These are phyloP conservation scores for Brachypodius melanocephalos DNA, from an alignment of 2,113 vertebrate genomes.

Conservation along the genomic window DNA sequence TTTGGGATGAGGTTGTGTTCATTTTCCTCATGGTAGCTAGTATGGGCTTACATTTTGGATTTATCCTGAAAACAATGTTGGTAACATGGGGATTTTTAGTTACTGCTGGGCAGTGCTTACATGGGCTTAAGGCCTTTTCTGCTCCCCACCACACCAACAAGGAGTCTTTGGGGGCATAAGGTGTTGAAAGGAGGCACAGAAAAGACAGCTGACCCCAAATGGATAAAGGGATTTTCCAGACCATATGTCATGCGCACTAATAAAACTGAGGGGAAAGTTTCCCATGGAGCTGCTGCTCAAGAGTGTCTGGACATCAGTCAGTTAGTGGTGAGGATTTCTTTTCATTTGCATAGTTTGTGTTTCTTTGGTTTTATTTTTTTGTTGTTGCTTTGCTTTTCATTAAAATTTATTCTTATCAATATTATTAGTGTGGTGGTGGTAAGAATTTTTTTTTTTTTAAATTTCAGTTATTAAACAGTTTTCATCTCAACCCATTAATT, in stretches of 20 bases:
- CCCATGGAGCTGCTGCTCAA: not conserved
- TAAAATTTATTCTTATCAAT: not conserved
- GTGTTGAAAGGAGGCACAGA: not conserved
- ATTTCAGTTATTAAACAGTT: not conserved
- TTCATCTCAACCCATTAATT: not conserved
- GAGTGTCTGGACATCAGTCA: not conserved
- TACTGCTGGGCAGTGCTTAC: not conserved
- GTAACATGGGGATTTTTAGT: rapidly evolving
- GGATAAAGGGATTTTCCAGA: too few relatives aligned
- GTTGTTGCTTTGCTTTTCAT: not conserved
- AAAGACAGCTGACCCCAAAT: not conserved
- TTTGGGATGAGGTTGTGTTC: not conserved
- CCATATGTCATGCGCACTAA: not conserved
- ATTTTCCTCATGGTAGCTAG: not conserved
- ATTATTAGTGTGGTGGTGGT: not conserved
- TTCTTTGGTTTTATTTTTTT: not conserved
- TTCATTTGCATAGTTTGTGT: not conserved
- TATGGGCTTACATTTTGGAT: not conserved
- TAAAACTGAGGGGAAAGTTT: not conserved
- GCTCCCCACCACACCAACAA: rapidly evolving
- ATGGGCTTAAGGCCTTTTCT: not conserved
- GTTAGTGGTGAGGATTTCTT: not conserved
- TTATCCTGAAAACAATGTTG: not conserved
- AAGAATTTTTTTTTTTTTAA: not conserved
- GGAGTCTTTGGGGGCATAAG: not conserved